Evolutionary conservation across 2,113 vertebrate genomes (phyloP).

Genomic region (Pagrus major): DNA sequence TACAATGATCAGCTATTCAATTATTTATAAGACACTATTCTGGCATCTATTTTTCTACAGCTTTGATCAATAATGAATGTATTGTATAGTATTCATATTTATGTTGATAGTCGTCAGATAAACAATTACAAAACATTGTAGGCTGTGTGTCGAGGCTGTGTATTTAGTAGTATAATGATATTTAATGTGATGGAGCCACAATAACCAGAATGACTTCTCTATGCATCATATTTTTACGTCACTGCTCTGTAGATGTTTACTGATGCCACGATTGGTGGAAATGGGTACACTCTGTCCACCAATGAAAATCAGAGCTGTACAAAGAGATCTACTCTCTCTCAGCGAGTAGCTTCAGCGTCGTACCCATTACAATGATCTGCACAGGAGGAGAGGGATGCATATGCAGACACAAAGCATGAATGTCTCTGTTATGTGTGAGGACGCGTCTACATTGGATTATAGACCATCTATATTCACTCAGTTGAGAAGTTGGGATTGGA

Average conservation of each 20-base stretch:
- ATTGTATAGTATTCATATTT: not conserved
- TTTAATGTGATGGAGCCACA: not conserved
- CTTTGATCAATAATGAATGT: not conserved
- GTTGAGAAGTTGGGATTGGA: constrained; percentile 21
- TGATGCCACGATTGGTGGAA: constrained; percentile 77
- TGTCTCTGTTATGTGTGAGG: constrained; percentile 27
- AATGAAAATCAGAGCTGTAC: constrained; percentile 84
- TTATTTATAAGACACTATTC: not conserved
- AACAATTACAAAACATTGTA: not conserved
- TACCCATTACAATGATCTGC: constrained; percentile 75
- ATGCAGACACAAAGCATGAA: constrained; percentile 71
- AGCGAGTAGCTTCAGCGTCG: constrained; percentile 66
- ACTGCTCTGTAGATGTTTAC: constrained; percentile 31
- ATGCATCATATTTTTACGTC: constrained; percentile 42
- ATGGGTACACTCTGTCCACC: constrained; percentile 72
- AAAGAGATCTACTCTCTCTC: constrained; percentile 87
- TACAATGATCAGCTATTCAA: not conserved
- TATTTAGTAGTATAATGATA: not conserved
- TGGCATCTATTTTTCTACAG: not conserved
- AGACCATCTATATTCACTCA: constrained; percentile 17
- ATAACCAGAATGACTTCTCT: not conserved
- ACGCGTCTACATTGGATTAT: constrained; percentile 53
- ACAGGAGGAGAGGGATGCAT: constrained; percentile 59
- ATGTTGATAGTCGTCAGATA: no score
- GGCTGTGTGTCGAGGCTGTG: not conserved